Conservation (phyloP, 2,888 invertebrate genomes). For the Drosophila neonasuta region DNA sequence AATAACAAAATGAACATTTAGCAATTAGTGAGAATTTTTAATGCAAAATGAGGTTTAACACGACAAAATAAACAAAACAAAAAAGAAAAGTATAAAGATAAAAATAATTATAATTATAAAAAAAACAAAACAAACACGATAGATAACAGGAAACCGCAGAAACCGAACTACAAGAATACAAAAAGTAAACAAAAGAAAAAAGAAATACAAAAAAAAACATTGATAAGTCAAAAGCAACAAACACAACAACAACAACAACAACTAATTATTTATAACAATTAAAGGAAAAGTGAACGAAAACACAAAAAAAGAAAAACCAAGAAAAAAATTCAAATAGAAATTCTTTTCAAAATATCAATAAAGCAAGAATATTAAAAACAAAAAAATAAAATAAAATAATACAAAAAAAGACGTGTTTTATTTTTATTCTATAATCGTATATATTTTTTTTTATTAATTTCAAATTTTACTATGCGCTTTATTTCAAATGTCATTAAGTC, state of each 20-base stretch:
- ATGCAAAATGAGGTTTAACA: slow-evolving; percentile 51
- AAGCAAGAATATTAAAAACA: slow-evolving; percentile 62
- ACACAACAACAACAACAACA: slow-evolving; percentile 18
- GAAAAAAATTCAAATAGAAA: slow-evolving; percentile 71
- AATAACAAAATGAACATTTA: slow-evolving; percentile 37
- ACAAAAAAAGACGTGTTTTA: slow-evolving; percentile 3
- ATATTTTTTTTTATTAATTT: not conserved
- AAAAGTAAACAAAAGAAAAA: slow-evolving; percentile 14
- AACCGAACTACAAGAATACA: slow-evolving; percentile 27
- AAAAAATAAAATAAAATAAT: slow-evolving; percentile 12
- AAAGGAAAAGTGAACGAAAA: slow-evolving; percentile 47
- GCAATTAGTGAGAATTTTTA: slow-evolving; percentile 61
- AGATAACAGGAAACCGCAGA: slow-evolving; percentile 28
- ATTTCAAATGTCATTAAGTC: slow-evolving; percentile 59
- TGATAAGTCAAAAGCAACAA: slow-evolving; percentile 46
- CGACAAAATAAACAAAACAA: slow-evolving; percentile 3
- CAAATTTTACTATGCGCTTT: slow-evolving; percentile 40
- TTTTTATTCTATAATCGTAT: not conserved
- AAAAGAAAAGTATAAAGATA: slow-evolving; percentile 16
- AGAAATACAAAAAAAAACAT: slow-evolving; percentile 15
- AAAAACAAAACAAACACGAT: slow-evolving; percentile 28
- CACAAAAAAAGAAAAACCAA: slow-evolving; percentile 37
- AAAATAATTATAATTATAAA: slow-evolving; percentile 23
- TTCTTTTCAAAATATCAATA: slow-evolving; percentile 80
- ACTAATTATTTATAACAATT: slow-evolving; percentile 60